phyloP scores from a whole-genome alignment of 2,113 vertebrate genomes.

The Alouatta palliata region DNA sequence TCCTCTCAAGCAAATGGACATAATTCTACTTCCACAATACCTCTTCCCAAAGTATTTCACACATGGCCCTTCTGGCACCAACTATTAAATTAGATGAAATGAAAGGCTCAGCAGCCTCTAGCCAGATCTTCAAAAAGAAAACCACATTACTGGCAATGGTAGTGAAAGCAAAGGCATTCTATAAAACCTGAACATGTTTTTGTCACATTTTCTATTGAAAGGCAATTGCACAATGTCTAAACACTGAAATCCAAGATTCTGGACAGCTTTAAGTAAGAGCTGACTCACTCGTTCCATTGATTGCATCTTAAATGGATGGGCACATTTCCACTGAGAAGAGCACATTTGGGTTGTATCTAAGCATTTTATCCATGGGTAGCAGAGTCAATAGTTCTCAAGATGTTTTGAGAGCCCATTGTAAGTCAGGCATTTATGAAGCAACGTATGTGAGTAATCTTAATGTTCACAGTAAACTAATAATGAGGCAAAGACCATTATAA shows the following conservation, averaged over 20 bases:
- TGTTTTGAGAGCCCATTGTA: not conserved
- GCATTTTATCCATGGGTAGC: not conserved
- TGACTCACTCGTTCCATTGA: slow-evolving; percentile 38
- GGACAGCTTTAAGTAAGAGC: slow-evolving; percentile 2
- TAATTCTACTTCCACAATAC: not conserved
- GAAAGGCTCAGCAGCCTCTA: not conserved
- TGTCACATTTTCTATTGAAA: slow-evolving; percentile 57
- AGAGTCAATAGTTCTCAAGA: not conserved
- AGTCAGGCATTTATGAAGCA: not conserved
- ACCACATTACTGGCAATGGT: not conserved
- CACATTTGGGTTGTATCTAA: not conserved
- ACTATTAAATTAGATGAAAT: not conserved
- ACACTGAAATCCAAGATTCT: slow-evolving; percentile 57
- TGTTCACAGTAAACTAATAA: not conserved
- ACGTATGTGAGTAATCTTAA: not conserved
- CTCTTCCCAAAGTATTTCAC: not conserved
- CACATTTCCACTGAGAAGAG: not conserved
- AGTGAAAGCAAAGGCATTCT: slow-evolving; percentile 44
- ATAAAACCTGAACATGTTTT: slow-evolving; percentile 50
- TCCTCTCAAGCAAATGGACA: slow-evolving; percentile 17
- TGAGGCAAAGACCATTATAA: not conserved
- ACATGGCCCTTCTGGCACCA: not conserved
- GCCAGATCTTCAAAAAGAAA: slow-evolving; percentile 22
- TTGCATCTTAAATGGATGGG: slow-evolving; percentile 18
- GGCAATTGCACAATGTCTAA: slow-evolving; percentile 32